Evolutionary conservation across 2,888 invertebrate genomes (phyloP), one percentile per base, ranked within the genome.

Genomic region (Clitarchus hookeri): DNA sequence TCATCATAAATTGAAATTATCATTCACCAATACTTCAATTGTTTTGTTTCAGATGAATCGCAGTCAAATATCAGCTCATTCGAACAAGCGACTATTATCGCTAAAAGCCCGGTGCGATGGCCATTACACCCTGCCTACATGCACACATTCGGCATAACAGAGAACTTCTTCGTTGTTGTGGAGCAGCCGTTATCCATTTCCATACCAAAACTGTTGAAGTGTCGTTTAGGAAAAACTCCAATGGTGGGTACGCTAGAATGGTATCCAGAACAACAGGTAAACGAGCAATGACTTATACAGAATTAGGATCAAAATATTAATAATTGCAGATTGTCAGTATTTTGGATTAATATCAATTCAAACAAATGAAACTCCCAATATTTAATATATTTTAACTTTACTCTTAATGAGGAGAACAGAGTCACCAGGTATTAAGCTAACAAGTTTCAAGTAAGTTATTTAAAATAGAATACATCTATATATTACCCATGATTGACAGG

Each of bases 71-170:
- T 54, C 4, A 87, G 87, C 36, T n/a, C 85, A 19, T 88, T 88
- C 80, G 85, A 86, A 25, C 85, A 86, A 88, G 96, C 96, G 0
- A 93, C 93, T 88, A 93, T 97, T 44, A 94, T 96, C 4, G 96
- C 95, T 6, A 93, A 93, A 3, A 91, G 97, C 88, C 95, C 95
- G 16, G 94, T 96, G 6, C 93, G 96, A 87, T 97, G 97, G 97
- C 93, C 94, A 54, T 91, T 97, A 79, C 94, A 96, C 92, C 97
- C 97, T 0, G 94, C 96, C 0, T 98, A 98, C 90, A 98, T 97
- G 96, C 98, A 98, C 90, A 97, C 97, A 2, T 98, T 98, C 91
- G 97, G 96, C 65, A 93, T 98, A 88, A 97, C 98, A 0, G 95
- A 96, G 84, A 96, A 97, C 90, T 98, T 95, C 91, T 97, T 96